Evolutionary conservation across 2,797 vertebrate genomes (phyloP).

Genomic region (Eupleurogrammus muticus): DNA sequence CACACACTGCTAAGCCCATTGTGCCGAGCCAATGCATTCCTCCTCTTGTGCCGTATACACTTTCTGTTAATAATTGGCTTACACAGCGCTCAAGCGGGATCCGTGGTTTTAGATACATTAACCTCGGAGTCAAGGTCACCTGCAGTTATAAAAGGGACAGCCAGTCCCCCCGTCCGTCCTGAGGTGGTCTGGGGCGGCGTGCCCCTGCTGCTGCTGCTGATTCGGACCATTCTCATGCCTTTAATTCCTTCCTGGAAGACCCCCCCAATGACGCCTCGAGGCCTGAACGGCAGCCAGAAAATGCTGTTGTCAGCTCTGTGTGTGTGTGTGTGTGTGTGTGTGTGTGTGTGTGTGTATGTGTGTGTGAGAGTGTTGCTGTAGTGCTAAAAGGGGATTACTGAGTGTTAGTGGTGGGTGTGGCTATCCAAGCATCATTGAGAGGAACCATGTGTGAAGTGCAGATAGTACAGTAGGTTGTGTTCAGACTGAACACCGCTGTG

Average conservation of each 20-base stretch:
- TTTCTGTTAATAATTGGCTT: constrained; percentile 63
- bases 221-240: constrained; percentile 34
- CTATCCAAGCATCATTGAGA: constrained; percentile 50
- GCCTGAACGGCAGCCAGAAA: constrained; percentile 31
- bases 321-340: constrained; percentile 22
- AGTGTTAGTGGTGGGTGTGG: constrained; percentile 63
- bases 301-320: constrained; percentile 30
- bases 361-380: constrained; percentile 30
- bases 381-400: constrained; percentile 42
- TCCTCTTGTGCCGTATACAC: constrained; percentile 35
- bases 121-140: constrained; percentile 60
- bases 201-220: constrained; percentile 27
- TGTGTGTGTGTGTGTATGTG: too few relatives aligned
- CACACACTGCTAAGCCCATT: constrained; percentile 13
- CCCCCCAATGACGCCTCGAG: constrained; percentile 21
- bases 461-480: constrained; percentile 47
- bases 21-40: constrained; percentile 22
- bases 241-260: constrained; percentile 53
- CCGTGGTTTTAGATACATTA: constrained; percentile 56
- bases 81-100: constrained; percentile 22
- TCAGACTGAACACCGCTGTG: constrained; percentile 1
- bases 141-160: constrained; percentile 48
- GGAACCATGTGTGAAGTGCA: constrained; percentile 61
- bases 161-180: constrained; percentile 24
- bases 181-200: constrained; percentile 9